Evolutionary conservation across 2,888 invertebrate genomes (phyloP).

Genomic region (Orthosia gothica): DNA sequence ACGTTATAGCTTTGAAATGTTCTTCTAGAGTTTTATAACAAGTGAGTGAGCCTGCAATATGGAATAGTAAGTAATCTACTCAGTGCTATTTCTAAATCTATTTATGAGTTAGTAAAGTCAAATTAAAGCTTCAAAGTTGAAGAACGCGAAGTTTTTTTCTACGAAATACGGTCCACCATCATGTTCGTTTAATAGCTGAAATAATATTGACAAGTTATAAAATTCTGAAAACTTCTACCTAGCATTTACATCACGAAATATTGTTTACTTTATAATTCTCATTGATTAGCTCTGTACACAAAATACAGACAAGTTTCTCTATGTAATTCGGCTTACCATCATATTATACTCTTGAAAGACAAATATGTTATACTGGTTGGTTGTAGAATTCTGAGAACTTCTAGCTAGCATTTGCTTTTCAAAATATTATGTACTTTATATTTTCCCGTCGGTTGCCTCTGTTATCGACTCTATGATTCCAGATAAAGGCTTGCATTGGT

Average conservation of each 20-base stretch:
- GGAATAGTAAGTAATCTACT: not conserved
- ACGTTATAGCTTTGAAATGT: not conserved
- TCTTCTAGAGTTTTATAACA: not conserved
- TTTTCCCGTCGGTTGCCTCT: conserved; percentile 9
- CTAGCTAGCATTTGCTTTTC: not conserved
- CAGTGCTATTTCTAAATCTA: not conserved
- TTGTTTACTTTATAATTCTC: too few relatives aligned
- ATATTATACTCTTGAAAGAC: conserved; percentile 5
- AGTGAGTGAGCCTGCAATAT: not conserved
- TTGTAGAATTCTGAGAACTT: conserved; percentile 13
- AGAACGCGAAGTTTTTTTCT: not conserved
- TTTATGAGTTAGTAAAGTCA: not conserved
- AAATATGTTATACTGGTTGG: not conserved
- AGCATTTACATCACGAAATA: too few relatives aligned
- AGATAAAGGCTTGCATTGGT: conserved; percentile 31
- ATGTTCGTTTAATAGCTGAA: too few relatives aligned
- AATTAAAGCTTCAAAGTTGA: not conserved
- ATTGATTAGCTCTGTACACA: too few relatives aligned
- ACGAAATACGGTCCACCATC: too few relatives aligned
- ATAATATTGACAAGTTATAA: too few relatives aligned
- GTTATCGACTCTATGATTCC: conserved; percentile 29
- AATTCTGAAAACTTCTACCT: too few relatives aligned
- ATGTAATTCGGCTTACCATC: not conserved
- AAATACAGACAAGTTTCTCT: not conserved
- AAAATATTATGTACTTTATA: conserved; percentile 13